A percentile compares a stretch with the other conserved stretches of the same genome.
Conservation (phyloP, 2,113 vertebrate genomes). For the Tricholaema leucomelas region DNA sequence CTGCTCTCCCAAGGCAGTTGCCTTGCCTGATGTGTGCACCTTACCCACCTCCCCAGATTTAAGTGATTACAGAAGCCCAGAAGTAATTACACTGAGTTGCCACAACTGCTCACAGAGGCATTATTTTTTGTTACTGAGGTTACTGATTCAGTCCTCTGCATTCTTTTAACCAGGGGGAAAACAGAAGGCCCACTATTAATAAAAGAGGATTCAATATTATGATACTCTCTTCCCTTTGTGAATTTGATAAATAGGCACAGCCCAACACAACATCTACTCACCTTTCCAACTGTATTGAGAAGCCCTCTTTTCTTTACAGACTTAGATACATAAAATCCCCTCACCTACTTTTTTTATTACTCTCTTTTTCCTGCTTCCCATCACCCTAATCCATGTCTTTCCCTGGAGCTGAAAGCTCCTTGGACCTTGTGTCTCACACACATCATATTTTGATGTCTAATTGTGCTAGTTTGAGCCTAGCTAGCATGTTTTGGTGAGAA, state of each 20-base stretch:
- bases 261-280: background rate
- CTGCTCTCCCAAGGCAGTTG: background rate
- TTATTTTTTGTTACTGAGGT: background rate
- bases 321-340: background rate
- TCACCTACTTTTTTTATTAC: background rate
- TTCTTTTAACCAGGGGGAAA: background rate
- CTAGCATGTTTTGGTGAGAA: too few relatives aligned
- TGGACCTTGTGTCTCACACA: background rate
- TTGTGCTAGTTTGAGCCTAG: too few relatives aligned
- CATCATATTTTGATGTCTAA: background rate
- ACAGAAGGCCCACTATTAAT: background rate
- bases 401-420: background rate
- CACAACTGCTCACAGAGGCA: background rate
- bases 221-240: background rate
- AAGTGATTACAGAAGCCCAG: background rate
- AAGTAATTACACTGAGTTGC: background rate
- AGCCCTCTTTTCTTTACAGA: background rate
- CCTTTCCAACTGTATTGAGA: background rate
- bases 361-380: background rate
- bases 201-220: background rate
- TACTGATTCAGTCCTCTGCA: background rate
- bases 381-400: background rate
- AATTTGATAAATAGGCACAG: background rate
- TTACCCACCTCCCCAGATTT: background rate
- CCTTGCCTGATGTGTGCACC: accelerated